Percentiles rank a stretch among this genome's conserved stretches.
Conservation (phyloP, 2,797 vertebrate species). For the Capromys pilorides region DNA sequence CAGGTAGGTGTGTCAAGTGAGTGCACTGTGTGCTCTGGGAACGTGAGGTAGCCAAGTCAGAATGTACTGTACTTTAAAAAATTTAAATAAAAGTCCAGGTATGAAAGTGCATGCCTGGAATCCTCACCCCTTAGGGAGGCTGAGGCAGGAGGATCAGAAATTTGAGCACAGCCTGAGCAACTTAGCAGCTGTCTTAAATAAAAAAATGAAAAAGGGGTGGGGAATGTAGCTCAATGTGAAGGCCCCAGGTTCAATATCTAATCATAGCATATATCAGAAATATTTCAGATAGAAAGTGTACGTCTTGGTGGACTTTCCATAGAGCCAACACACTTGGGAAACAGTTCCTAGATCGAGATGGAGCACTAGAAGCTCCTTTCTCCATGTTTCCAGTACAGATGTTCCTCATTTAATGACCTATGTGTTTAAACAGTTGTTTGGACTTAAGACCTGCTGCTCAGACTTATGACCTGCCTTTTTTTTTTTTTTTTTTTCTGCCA, state of each 20-base stretch:
- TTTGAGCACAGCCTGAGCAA: neutral
- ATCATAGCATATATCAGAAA: neutral
- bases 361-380: neutral
- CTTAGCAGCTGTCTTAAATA: neutral
- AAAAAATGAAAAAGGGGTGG: neutral
- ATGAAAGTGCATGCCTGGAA: neutral
- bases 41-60: neutral
- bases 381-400: fast-evolving
- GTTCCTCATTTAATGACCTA: neutral
- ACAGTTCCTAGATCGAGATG: neutral
- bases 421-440: neutral
- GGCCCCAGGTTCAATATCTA: neutral
- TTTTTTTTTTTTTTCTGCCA: no score
- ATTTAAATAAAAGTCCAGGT: neutral
- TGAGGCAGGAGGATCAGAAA: neutral
- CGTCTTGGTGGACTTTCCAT: neutral
- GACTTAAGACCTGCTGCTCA: neutral
- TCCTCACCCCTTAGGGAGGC: neutral
- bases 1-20: neutral
- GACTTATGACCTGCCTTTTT: neutral
- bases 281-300: neutral
- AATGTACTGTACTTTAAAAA: no score
- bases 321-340: neutral
- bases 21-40: neutral
- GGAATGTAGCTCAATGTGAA: neutral